These are phyloP conservation scores for Magallana ariakensis DNA, from an alignment of 1,140 invertebrate genomes.

Conservation along the genomic window DNA sequence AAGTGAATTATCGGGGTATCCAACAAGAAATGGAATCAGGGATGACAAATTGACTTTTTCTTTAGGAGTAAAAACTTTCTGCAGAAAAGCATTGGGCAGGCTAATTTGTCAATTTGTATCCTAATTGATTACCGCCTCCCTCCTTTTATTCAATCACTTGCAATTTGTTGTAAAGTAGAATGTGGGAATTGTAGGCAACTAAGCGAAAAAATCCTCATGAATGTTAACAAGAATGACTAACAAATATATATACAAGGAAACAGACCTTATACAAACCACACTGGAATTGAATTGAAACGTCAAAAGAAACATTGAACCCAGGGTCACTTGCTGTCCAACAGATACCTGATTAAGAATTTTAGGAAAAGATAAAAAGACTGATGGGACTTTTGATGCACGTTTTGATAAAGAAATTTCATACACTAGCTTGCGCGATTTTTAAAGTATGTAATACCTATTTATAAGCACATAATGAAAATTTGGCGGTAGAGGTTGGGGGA, in stretches of 20 bases:
- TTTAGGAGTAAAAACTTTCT: conserved; percentile 45
- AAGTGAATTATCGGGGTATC: conserved; percentile 53
- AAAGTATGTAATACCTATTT: no score
- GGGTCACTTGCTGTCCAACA: not conserved
- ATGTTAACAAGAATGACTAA: conserved; percentile 24
- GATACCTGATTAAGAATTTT: no score
- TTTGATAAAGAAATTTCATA: no score
- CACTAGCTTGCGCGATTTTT: no score
- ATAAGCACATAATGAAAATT: no score
- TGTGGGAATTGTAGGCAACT: conserved; percentile 43
- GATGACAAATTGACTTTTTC: conserved; percentile 46
- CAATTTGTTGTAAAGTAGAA: conserved; percentile 46
- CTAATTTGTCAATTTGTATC: conserved; percentile 48
- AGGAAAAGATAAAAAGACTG: no score
- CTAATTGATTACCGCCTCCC: conserved; percentile 50
- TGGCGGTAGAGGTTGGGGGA: no score
- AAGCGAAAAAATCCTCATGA: conserved; percentile 30
- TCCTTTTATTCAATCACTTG: conserved; percentile 46
- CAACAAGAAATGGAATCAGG: conserved; percentile 21
- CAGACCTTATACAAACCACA: conserved; percentile 13
- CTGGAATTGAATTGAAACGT: not conserved
- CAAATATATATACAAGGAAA: conserved; percentile 26
- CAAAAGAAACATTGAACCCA: not conserved
- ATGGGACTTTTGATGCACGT: no score
- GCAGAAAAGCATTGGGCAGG: conserved; percentile 39